Percentiles rank a stretch among this genome's conserved stretches.
Conservation (phyloP, 2,113 vertebrate genomes). For the Ibidorhyncha struthersii region DNA sequence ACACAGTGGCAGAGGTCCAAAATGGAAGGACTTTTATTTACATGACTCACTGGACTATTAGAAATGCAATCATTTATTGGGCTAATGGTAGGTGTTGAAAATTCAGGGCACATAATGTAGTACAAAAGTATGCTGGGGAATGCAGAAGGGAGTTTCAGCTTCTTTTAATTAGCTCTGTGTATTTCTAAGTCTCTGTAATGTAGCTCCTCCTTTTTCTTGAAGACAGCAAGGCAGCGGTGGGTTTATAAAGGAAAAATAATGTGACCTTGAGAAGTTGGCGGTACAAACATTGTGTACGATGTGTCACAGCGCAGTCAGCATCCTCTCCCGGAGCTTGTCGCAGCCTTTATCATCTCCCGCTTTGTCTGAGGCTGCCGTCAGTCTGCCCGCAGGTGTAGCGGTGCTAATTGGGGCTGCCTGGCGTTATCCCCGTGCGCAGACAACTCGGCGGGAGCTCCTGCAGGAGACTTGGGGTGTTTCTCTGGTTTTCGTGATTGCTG, state of each 20-base stretch:
- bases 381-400: neutral
- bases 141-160: neutral
- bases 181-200: neutral
- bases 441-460: neutral
- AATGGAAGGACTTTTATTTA: neutral
- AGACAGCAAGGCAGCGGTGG: neutral
- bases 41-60: neutral
- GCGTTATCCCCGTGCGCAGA: accelerated
- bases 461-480: neutral
- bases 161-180: neutral
- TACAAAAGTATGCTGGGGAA: neutral
- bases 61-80: neutral
- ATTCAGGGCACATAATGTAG: neutral
- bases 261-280: neutral
- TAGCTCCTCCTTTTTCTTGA: neutral
- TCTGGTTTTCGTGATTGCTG: neutral
- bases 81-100: neutral
- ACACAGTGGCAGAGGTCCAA: neutral
- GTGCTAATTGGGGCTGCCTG: neutral
- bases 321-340: neutral
- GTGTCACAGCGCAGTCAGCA: accelerated
- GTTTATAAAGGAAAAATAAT: neutral
- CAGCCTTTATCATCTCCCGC: neutral
- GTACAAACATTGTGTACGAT: accelerated
- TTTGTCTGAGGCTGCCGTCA: neutral